Conservation (phyloP, 2,888 invertebrate genomes). For the Aphodius granarius region DNA sequence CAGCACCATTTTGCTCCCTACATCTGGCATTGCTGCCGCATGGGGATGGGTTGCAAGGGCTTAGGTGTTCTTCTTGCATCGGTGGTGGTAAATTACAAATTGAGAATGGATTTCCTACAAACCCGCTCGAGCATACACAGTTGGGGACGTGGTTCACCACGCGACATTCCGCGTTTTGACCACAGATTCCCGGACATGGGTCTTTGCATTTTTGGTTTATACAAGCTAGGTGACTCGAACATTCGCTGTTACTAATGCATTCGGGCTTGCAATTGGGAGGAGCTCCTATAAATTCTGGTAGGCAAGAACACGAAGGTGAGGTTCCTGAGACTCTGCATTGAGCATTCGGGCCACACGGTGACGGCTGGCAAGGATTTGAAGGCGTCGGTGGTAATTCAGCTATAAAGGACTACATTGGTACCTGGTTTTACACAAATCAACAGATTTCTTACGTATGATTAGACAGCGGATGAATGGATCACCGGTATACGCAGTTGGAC, state of each 20-base stretch:
- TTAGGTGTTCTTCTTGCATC: slow-evolving; percentile 49
- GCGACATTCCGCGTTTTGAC: slow-evolving; percentile 63
- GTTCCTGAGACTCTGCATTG: slow-evolving; percentile 67
- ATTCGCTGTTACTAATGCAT: slow-evolving; percentile 71
- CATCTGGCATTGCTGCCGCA: slow-evolving; percentile 68
- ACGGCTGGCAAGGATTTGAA: slow-evolving; percentile 61
- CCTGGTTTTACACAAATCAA: slow-evolving; percentile 55
- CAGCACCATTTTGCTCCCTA: slow-evolving; percentile 63
- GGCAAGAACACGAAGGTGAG: slow-evolving; percentile 74
- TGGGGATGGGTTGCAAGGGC: slow-evolving; percentile 68
- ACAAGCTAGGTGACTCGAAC: slow-evolving; percentile 63
- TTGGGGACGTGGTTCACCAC: slow-evolving; percentile 70
- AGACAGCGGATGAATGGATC: slow-evolving; percentile 53
- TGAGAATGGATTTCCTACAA: slow-evolving; percentile 68
- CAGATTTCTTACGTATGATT: slow-evolving; percentile 18
- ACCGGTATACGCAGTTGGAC: slow-evolving; percentile 47
- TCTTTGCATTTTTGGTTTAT: slow-evolving; percentile 69
- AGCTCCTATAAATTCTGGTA: slow-evolving; percentile 65
- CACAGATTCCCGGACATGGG: slow-evolving; percentile 67
- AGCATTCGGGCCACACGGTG: slow-evolving; percentile 65
- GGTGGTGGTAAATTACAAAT: slow-evolving; percentile 50
- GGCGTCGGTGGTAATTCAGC: slow-evolving; percentile 41
- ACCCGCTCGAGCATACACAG: slow-evolving; percentile 60
- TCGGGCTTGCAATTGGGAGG: slow-evolving; percentile 79
- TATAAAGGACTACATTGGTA: slow-evolving; percentile 46